Conservation (phyloP, 2,797 vertebrate genomes). For the Gymnoscopelus microlampas region DNA sequence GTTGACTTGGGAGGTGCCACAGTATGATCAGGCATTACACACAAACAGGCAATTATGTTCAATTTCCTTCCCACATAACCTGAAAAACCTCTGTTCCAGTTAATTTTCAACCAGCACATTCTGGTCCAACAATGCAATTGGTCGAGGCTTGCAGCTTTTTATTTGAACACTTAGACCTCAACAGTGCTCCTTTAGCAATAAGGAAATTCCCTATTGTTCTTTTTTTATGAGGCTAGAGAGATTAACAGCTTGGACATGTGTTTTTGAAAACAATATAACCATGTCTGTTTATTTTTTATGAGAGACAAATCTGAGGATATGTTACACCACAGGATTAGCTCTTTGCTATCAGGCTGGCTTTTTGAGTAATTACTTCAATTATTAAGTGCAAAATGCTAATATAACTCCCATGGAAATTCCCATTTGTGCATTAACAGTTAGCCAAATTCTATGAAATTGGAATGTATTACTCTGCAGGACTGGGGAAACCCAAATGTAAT, state of each 20-base stretch:
- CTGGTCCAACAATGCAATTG: constrained; percentile 8
- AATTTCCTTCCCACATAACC: constrained; percentile 29
- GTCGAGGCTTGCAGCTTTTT: constrained; percentile 12
- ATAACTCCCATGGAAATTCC: constrained; percentile 57
- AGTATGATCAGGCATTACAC: constrained; percentile 49
- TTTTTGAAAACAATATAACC: constrained; percentile 56
- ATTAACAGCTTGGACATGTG: constrained; percentile 50
- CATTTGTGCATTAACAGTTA: constrained; percentile 64
- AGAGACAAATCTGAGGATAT: constrained; percentile 52
- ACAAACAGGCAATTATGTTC: constrained; percentile 22
- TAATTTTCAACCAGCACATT: constrained; percentile 10
- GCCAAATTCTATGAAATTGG: constrained; percentile 64
- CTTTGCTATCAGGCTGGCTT: constrained; percentile 52
- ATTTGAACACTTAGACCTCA: constrained; percentile 20
- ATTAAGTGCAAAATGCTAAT: constrained; percentile 63
- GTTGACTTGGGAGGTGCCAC: constrained; percentile 3
- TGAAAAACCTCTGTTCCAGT: constrained; percentile 28
- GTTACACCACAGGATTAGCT: constrained; percentile 57
- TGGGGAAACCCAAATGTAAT: constrained; percentile 27
- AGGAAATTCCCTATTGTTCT: constrained; percentile 24
- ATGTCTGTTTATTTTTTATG: constrained; percentile 57
- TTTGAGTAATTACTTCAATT: constrained; percentile 61
- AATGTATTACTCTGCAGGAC: constrained; percentile 54
- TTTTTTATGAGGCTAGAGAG: constrained; percentile 57
- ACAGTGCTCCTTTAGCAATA: constrained; percentile 5